phyloP scores from a whole-genome alignment of 2,888 invertebrate genomes.

The Patella depressa region DNA sequence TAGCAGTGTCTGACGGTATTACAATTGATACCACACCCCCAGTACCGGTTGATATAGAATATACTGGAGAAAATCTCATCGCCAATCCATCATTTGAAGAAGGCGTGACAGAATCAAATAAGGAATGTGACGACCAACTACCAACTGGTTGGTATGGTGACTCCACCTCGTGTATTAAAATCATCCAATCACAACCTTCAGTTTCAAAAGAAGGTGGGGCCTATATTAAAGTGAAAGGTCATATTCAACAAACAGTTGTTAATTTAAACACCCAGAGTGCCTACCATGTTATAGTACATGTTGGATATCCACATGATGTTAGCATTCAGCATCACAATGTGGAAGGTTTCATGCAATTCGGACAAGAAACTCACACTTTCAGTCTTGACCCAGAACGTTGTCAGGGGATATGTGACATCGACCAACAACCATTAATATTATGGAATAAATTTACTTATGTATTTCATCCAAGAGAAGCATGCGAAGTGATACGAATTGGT shows the following conservation, averaged over 20 bases:
- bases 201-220: not conserved
- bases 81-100: constrained; percentile 41
- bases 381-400: constrained; percentile 29
- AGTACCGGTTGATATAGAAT: constrained; percentile 23
- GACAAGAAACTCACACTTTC: constrained; percentile 24
- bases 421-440: constrained; percentile 23
- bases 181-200: not conserved
- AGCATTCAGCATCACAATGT: constrained; percentile 12
- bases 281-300: constrained; percentile 21
- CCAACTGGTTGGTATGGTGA: constrained; percentile 18
- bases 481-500: not conserved
- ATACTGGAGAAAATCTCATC: constrained; percentile 33
- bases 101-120: not conserved
- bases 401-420: constrained; percentile 25
- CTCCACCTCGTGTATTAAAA: constrained; percentile 11
- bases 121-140: constrained; percentile 22
- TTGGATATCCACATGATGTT: constrained; percentile 27
- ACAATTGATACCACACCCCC: constrained; percentile 44
- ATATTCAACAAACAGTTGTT: not conserved
- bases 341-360: constrained; percentile 34
- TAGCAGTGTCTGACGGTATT: constrained; percentile 46
- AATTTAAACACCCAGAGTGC: not conserved
- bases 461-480: not conserved
- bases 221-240: not conserved
- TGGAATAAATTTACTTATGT: constrained; percentile 25